Evolutionary conservation across 1,140 invertebrate species (phyloP), one percentile per base, ranked within the genome.

Genomic region (Neodiprion virginianus): DNA sequence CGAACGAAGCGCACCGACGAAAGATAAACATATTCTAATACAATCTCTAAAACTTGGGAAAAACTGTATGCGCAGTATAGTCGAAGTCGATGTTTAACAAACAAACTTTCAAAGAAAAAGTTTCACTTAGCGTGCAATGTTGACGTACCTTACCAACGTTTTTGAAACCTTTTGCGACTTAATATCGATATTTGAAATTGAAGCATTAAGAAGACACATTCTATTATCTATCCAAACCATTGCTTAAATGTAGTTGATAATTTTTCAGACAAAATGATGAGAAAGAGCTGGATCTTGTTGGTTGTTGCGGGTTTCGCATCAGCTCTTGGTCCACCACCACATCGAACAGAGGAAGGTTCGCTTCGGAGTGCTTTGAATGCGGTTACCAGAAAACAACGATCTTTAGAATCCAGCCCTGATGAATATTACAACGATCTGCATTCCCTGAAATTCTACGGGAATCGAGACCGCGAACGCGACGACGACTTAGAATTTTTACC

Each of bases 331-430:
- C 78, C 67, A 5, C 69, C 75, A 10, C 79, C 83, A 9, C 82
- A 76, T 47, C 78, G 79, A 23, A 74, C 73, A 0, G 79, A 77
- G 71, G 86, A 86, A 69, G 87, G 89, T 28, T 88, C 87, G 0
- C 66, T 90, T 8, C 81, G 79, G 67, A 85, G 84, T 70, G 89
- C 88, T 5, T 78, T 89, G 72, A 85, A 87, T 53, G 88, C 87
- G 7, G 80, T 89, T 40, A 82, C 85, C n/a, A 85, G 88, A 72
- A 89, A 89, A 40, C 88, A 90, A 75, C 82, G 84, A 74, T 86
- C 85, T 0, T 48, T 86, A 50, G 81, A 86, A 48, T 65, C 76
- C 48, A 81, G 80, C 49, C 69, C 81, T 0, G 82, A 82, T 17
- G 84, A 84, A 65, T 87, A 85, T 50, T 84, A 81, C 77, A 81